phyloP scores from a whole-genome alignment of 2,888 invertebrate species.

The Achlya flavicornis region DNA sequence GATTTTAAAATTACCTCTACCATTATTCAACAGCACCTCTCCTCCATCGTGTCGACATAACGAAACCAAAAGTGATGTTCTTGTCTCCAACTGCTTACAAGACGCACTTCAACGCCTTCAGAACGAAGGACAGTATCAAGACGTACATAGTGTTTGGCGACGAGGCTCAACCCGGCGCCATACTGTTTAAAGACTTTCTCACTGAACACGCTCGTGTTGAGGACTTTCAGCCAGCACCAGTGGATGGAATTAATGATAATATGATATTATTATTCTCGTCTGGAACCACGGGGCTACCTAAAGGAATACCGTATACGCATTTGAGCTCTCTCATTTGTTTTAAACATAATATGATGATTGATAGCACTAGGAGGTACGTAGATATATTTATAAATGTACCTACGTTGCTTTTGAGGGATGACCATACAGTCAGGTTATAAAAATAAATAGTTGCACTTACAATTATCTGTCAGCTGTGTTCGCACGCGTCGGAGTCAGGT shows the following conservation, averaged over 20 bases:
- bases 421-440: too few relatives aligned
- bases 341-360: background rate
- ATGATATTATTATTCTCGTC: conserved; percentile 42
- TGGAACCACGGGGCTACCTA: conserved; percentile 49
- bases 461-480: too few relatives aligned
- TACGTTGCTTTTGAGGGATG: too few relatives aligned
- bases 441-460: too few relatives aligned
- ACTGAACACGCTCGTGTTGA: conserved; percentile 24
- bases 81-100: conserved; percentile 33
- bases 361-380: conserved; percentile 24
- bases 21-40: conserved; percentile 32
- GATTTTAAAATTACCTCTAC: too few relatives aligned
- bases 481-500: too few relatives aligned
- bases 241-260: conserved; percentile 38
- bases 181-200: conserved; percentile 31
- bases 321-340: conserved; percentile 24
- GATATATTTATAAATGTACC: background rate
- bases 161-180: conserved; percentile 17
- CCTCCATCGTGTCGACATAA: conserved; percentile 33
- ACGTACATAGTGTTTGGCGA: conserved; percentile 35
- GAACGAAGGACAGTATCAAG: conserved; percentile 1
- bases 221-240: conserved; percentile 32
- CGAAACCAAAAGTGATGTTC: conserved; percentile 41
- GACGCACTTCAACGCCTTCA: conserved; percentile 24
- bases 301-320: conserved; percentile 45